Percentiles rank a stretch among this genome's conserved stretches.
These are phyloP conservation scores for Pocota personata DNA, from an alignment of 2,888 invertebrate species.

Conservation along the genomic window DNA sequence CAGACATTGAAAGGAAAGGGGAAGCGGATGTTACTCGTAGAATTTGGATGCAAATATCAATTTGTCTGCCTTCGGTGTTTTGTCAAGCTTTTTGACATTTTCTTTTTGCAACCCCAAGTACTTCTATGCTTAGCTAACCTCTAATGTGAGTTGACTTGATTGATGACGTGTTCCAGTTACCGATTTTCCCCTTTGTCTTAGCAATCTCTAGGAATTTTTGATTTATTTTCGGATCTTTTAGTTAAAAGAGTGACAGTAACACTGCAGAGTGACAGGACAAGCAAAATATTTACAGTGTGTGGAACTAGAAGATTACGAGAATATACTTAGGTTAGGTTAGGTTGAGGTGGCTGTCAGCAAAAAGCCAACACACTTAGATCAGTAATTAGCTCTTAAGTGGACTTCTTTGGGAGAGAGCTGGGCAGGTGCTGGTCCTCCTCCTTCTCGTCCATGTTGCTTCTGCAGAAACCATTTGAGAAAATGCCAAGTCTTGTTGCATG, in stretches of 20 bases:
- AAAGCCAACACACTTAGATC: too few species aligned
- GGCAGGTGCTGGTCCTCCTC: too few species aligned
- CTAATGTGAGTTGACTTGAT: not conserved
- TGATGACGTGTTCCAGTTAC: not conserved
- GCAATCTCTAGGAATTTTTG: not conserved
- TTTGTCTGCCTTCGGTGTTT: not conserved
- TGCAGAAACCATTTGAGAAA: too few species aligned
- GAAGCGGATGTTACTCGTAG: not conserved
- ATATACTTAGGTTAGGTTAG: too few species aligned
- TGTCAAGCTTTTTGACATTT: not conserved
- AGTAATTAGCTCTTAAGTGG: too few species aligned
- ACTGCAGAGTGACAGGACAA: too few species aligned
- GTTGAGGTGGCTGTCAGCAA: too few species aligned
- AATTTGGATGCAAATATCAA: not conserved
- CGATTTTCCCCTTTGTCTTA: not conserved
- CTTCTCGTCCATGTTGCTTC: too few species aligned
- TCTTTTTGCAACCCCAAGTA: not conserved
- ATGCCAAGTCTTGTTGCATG: too few species aligned
- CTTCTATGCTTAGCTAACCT: not conserved
- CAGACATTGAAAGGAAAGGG: not conserved
- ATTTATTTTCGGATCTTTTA: not conserved
- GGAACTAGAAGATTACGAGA: too few species aligned
- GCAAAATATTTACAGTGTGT: too few species aligned
- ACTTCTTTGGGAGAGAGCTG: too few species aligned
- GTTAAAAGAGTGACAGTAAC: not conserved